These are phyloP conservation scores for Drosophila setifemur DNA, from an alignment of 1,140 invertebrate species.

Conservation along the genomic window DNA sequence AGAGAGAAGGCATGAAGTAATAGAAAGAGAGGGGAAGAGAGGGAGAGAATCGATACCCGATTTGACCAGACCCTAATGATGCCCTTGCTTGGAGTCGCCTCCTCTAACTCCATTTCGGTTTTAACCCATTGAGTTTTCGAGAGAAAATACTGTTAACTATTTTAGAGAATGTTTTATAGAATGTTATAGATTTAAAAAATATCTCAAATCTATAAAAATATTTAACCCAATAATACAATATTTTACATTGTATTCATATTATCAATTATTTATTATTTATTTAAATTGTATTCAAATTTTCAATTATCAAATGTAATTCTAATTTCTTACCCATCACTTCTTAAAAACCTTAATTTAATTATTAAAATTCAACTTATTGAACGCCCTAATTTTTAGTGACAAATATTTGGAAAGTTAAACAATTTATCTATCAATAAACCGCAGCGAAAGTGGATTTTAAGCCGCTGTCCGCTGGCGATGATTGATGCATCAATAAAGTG, in stretches of 20 bases:
- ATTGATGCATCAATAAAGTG: slow-evolving; percentile 35
- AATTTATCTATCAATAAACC: slow-evolving; percentile 26
- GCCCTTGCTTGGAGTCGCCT: not conserved
- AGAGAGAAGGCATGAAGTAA: not conserved
- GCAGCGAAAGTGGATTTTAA: slow-evolving; percentile 19
- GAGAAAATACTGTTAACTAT: not conserved
- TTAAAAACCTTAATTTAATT: no score
- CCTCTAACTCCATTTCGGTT: no score
- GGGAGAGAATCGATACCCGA: not conserved
- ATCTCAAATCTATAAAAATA: no score
- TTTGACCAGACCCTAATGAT: not conserved
- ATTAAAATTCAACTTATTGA: no score
- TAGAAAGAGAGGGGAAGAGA: not conserved
- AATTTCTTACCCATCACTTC: no score
- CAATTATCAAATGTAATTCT: not conserved
- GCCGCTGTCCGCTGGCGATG: slow-evolving; percentile 11
- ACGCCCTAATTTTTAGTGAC: not conserved
- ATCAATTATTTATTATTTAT: no score
- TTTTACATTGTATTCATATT: no score
- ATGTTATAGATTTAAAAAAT: no score
- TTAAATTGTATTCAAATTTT: not conserved
- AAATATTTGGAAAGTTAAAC: not conserved
- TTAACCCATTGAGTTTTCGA: not conserved
- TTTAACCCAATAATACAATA: no score
- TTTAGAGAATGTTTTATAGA: not conserved